Conservation (phyloP, 2,797 vertebrate genomes). For the Phoxinus dragarum region DNA sequence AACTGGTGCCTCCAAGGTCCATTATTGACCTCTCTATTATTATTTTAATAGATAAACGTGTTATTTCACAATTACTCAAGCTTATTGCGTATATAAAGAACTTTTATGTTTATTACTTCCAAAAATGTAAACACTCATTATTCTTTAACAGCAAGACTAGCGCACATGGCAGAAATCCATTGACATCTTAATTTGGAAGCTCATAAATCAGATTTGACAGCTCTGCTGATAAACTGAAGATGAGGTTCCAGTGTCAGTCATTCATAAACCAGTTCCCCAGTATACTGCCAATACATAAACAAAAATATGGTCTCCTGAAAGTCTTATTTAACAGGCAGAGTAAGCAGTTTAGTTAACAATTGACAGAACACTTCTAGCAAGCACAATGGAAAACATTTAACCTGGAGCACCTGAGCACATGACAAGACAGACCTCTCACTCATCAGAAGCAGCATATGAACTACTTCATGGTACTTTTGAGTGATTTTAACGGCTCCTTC, state of each 20-base stretch:
- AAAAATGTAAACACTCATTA: background rate
- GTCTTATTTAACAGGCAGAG: constrained; percentile 41
- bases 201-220: constrained; percentile 1
- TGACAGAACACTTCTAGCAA: constrained; percentile 50
- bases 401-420: constrained; percentile 38
- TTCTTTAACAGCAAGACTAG: background rate
- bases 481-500: background rate
- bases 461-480: background rate
- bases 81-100: background rate
- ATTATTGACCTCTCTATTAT: background rate
- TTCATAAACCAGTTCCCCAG: constrained; percentile 28
- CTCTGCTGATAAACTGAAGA: constrained; percentile 10
- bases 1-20: constrained; percentile 33
- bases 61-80: background rate
- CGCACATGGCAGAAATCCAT: background rate
- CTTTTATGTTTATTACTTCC: background rate
- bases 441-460: background rate
- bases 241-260: constrained; percentile 9
- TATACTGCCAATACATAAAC: constrained; percentile 1
- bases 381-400: constrained; percentile 53
- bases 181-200: background rate
- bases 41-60: constrained; percentile 9
- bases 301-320: constrained; percentile 44
- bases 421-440: constrained; percentile 29
- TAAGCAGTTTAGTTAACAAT: constrained; percentile 59